These are phyloP conservation scores for Agrilus planipennis DNA, from an alignment of 1,140 invertebrate genomes.

Conservation along the genomic window DNA sequence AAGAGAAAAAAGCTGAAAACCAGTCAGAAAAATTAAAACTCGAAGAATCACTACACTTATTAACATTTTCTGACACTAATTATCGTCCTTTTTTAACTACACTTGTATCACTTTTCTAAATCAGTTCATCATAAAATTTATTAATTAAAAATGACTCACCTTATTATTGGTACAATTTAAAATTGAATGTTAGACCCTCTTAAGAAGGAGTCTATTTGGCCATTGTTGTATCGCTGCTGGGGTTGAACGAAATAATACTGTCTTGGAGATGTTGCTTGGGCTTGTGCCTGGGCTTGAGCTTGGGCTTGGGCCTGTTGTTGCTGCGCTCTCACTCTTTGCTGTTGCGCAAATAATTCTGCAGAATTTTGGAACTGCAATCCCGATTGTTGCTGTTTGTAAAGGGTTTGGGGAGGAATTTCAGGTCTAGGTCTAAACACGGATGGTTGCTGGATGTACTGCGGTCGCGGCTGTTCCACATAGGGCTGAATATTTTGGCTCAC, in stretches of 20 bases:
- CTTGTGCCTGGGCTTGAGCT: constrained; percentile 32
- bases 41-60: no score
- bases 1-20: no score
- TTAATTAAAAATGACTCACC: no score
- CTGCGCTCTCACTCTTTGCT: constrained; percentile 36
- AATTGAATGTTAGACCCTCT: constrained; percentile 56
- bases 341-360: constrained; percentile 56
- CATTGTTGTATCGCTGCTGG: constrained; percentile 34
- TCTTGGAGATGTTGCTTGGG: constrained; percentile 33
- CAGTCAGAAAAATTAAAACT: no score
- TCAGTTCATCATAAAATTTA: no score
- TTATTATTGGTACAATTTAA: no score
- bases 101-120: no score
- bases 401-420: constrained; percentile 41
- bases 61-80: no score
- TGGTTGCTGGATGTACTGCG: constrained; percentile 33
- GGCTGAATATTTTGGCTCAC: constrained; percentile 62
- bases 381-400: constrained; percentile 58
- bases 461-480: constrained; percentile 50
- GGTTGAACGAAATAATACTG: constrained; percentile 55
- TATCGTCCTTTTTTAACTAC: no score
- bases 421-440: constrained; percentile 35
- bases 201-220: constrained; percentile 71
- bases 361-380: constrained; percentile 56
- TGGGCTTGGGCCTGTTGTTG: constrained; percentile 39